Conservation (phyloP, 2,888 invertebrate species). For the Ceraclea dissimilis region DNA sequence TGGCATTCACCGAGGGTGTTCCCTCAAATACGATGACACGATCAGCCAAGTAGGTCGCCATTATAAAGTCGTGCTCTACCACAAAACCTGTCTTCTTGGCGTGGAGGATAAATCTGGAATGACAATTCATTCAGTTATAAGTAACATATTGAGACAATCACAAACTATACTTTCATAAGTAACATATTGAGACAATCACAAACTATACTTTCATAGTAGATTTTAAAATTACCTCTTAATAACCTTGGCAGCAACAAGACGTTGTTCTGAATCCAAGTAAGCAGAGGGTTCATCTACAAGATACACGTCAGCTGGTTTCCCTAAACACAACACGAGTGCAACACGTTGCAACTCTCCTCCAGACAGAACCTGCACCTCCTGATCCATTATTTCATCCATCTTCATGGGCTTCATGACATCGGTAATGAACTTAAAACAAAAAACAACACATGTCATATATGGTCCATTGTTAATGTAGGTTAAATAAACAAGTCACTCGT, state of each 20-base stretch:
- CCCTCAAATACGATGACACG: conserved; percentile 99
- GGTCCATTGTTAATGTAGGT: too few species aligned
- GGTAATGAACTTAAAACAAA: conserved; percentile 73
- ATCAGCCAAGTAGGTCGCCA: conserved; percentile 99
- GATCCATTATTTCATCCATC: conserved; percentile 95
- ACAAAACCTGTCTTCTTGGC: conserved; percentile 99
- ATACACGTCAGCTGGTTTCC: conserved; percentile 98
- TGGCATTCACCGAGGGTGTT: conserved; percentile 78
- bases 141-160: too few species aligned
- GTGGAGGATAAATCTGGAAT: conserved; percentile 82
- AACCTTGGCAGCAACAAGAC: conserved; percentile 98
- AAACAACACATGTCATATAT: background rate
- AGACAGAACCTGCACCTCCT: conserved; percentile 96
- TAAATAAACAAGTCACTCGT: background rate
- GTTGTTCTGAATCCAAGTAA: conserved; percentile 98
- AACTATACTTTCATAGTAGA: too few species aligned
- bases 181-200: too few species aligned
- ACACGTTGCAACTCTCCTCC: conserved; percentile 99
- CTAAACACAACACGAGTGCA: conserved; percentile 90
- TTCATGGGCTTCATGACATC: conserved; percentile 98
- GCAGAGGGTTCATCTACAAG: conserved; percentile 98
- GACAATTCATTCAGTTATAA: conserved; percentile 16
- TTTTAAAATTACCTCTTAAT: conserved; percentile 72
- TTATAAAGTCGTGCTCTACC: conserved; percentile 99
- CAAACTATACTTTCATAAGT: too few species aligned